phyloP scores from a whole-genome alignment of 2,888 invertebrate species.

The Lamellibrachia columna region DNA sequence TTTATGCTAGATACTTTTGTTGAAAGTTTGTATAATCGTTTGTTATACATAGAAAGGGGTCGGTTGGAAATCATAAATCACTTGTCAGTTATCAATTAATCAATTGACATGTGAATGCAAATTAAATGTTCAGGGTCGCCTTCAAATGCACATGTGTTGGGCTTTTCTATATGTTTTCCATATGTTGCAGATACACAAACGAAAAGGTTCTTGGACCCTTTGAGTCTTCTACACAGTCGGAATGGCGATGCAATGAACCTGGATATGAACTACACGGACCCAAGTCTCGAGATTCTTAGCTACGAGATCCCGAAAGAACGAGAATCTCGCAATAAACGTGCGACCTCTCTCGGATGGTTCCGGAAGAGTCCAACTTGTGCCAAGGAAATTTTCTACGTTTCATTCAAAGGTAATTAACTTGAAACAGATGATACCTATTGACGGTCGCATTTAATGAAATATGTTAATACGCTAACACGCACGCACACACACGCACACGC shows the following conservation, averaged over 20 bases:
- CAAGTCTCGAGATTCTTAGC: slow-evolving; percentile 8
- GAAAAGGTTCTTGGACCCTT: background rate
- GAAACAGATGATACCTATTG: background rate
- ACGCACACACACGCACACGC: background rate
- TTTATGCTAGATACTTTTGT: no score
- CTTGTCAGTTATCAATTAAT: no score
- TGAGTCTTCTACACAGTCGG: background rate
- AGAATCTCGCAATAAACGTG: background rate
- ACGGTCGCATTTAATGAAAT: background rate
- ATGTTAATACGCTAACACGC: background rate
- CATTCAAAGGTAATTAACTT: background rate
- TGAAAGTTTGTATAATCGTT: no score
- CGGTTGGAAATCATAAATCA: no score
- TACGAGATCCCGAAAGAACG: slow-evolving; percentile 1
- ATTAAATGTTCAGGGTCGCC: no score
- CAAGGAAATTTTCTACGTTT: background rate
- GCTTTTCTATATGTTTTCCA: background rate
- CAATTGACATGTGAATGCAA: no score
- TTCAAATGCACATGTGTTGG: no score
- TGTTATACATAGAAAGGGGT: no score
- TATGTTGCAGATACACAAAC: background rate
- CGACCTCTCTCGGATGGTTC: background rate
- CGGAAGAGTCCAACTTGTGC: background rate
- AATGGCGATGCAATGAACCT: background rate
- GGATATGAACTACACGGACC: slow-evolving; percentile 2